Percentiles rank a stretch among this genome's conserved stretches.
phyloP scores from a whole-genome alignment of 2,113 vertebrate species.

The Oophaga pumilio region DNA sequence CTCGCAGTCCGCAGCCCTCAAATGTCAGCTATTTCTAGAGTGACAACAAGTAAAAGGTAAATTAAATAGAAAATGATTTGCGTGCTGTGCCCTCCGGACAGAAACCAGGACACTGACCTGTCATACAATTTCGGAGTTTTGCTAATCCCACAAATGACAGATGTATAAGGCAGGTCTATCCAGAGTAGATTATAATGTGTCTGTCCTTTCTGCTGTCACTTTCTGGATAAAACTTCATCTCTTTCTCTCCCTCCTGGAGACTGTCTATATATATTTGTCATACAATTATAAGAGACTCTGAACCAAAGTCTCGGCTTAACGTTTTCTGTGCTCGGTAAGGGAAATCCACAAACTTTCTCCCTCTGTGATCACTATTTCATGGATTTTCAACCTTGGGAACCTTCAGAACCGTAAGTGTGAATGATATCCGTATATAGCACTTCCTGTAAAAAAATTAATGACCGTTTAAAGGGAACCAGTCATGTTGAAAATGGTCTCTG shows the following conservation, averaged over 20 bases:
- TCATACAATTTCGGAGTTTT: slow-evolving; percentile 54
- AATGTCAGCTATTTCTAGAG: background rate
- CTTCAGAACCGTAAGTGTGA: background rate
- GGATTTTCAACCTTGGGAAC: too few relatives aligned
- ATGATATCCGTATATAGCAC: too few relatives aligned
- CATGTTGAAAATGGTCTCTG: too few relatives aligned
- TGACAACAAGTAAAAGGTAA: slow-evolving; percentile 1
- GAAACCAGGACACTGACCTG: slow-evolving; percentile 15
- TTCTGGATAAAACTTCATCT: background rate
- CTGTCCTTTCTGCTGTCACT: slow-evolving; percentile 62
- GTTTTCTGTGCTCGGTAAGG: background rate
- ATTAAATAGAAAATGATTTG: slow-evolving; percentile 10
- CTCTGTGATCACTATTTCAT: background rate
- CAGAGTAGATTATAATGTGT: slow-evolving; percentile 63
- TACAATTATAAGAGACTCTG: background rate
- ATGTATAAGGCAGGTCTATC: slow-evolving; percentile 67
- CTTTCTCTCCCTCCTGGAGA: background rate
- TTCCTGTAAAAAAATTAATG: too few relatives aligned
- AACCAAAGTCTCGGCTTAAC: background rate
- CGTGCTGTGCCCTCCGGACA: background rate
- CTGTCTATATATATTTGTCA: background rate
- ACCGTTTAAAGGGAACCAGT: too few relatives aligned
- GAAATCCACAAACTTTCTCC: background rate
- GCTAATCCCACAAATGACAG: slow-evolving; percentile 69
- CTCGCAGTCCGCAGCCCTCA: background rate